Conservation (phyloP, 2,888 invertebrate genomes). For the Podotricha telesiphe region DNA sequence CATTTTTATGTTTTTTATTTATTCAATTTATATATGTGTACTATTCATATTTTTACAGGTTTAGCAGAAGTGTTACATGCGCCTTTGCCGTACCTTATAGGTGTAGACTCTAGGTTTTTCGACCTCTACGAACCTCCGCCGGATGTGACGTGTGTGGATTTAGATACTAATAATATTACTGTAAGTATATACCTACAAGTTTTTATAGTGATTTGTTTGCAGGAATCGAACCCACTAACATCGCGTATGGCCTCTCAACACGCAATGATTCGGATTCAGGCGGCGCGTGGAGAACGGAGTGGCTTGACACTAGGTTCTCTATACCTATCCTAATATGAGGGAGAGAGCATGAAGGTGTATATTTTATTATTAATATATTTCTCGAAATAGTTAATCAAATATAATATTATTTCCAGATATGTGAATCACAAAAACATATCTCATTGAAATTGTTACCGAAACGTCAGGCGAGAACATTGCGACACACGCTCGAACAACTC, state of each 20-base stretch:
- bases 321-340: no score
- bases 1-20: neutral
- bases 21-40: no score
- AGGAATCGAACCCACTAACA: no score
- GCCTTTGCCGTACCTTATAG: slow-evolving; percentile 98
- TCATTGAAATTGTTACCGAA: slow-evolving; percentile 92
- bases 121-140: slow-evolving; percentile 97
- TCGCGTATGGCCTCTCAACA: no score
- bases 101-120: slow-evolving; percentile 98
- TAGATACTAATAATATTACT: slow-evolving; percentile 98
- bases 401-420: slow-evolving; percentile 79
- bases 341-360: no score
- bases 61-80: slow-evolving; percentile 98
- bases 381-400: no score
- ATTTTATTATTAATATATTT: neutral
- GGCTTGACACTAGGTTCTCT: no score
- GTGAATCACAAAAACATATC: slow-evolving; percentile 93
- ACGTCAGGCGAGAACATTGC: slow-evolving; percentile 91
- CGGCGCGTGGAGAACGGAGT: no score
- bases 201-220: no score
- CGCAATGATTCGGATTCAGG: no score
- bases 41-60: slow-evolving; percentile 73
- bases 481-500: slow-evolving; percentile 90
- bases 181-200: slow-evolving; percentile 74
- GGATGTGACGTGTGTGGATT: slow-evolving; percentile 98